A percentile compares a stretch with the other conserved stretches of the same genome.
Evolutionary conservation across 1,140 invertebrate species (phyloP).

Genomic region (Drosophila rufa): DNA sequence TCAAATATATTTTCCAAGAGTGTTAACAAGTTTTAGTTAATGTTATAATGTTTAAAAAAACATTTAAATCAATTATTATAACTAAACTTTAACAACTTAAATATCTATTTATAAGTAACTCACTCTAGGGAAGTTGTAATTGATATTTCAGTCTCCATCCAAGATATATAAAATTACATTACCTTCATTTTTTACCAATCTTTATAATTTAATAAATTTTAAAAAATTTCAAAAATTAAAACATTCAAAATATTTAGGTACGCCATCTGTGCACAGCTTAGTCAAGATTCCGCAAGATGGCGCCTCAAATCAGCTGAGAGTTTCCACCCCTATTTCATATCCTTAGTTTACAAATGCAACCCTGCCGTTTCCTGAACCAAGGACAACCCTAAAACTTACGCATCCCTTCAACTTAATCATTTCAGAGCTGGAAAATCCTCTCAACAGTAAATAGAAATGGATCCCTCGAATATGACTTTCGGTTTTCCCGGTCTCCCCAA

Average conservation of each 20-base stretch:
- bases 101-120: too few relatives aligned
- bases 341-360: constrained; percentile 6
- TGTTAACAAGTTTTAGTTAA: too few relatives aligned
- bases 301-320: constrained; percentile 14
- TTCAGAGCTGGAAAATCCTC: constrained; percentile 9
- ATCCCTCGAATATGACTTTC: constrained; percentile 78
- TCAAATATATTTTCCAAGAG: neutral
- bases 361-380: constrained; percentile 18
- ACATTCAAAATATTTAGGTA: neutral
- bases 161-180: too few relatives aligned
- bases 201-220: neutral
- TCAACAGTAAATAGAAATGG: constrained; percentile 54
- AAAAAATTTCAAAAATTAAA: neutral
- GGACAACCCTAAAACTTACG: constrained; percentile 35
- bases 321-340: constrained; percentile 19
- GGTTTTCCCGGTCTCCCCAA: constrained; percentile 77
- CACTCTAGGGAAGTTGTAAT: too few relatives aligned
- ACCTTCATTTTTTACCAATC: too few relatives aligned
- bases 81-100: too few relatives aligned
- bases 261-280: constrained; percentile 7
- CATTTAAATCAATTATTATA: too few relatives aligned
- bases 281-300: neutral
- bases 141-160: too few relatives aligned
- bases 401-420: constrained; percentile 19
- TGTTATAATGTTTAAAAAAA: too few relatives aligned